A percentile compares a stretch with the other conserved stretches of the same genome.
phyloP scores from a whole-genome alignment of 1,140 invertebrate species.

The Meloidogyne floridensis region DNA sequence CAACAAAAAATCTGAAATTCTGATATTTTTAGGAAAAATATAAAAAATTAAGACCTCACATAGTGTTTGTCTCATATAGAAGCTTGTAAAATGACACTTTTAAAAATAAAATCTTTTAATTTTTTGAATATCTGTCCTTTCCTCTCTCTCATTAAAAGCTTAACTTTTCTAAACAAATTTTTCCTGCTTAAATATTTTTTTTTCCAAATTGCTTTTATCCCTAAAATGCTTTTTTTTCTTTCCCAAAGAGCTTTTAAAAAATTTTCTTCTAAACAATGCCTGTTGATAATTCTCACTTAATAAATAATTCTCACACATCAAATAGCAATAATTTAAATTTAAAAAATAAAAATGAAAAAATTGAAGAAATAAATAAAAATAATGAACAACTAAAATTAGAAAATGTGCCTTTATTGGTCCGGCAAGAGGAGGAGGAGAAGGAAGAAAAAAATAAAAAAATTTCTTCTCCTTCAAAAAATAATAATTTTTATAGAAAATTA shows the following conservation, averaged over 20 bases:
- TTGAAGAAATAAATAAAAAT: neutral
- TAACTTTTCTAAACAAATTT: no score
- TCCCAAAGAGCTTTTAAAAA: neutral
- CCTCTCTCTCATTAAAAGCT: no score
- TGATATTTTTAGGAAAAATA: no score
- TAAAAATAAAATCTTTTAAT: no score
- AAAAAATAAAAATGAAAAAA: neutral
- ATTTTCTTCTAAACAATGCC: neutral
- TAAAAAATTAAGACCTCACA: no score
- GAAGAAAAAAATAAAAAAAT: neutral
- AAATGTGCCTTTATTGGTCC: conserved; percentile 6
- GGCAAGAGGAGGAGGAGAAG: neutral
- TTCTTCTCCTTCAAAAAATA: neutral
- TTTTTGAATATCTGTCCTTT: no score
- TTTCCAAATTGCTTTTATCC: neutral
- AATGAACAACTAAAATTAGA: neutral
- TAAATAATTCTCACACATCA: neutral
- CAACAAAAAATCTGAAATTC: no score
- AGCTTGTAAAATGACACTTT: no score
- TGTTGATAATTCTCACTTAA: neutral
- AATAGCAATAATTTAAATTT: neutral
- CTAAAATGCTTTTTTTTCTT: neutral
- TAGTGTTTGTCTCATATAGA: no score
- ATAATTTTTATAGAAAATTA: neutral
- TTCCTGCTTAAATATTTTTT: neutral